These are phyloP conservation scores for Mechanitis messenoides DNA, from an alignment of 2,888 invertebrate species.

Conservation along the genomic window DNA sequence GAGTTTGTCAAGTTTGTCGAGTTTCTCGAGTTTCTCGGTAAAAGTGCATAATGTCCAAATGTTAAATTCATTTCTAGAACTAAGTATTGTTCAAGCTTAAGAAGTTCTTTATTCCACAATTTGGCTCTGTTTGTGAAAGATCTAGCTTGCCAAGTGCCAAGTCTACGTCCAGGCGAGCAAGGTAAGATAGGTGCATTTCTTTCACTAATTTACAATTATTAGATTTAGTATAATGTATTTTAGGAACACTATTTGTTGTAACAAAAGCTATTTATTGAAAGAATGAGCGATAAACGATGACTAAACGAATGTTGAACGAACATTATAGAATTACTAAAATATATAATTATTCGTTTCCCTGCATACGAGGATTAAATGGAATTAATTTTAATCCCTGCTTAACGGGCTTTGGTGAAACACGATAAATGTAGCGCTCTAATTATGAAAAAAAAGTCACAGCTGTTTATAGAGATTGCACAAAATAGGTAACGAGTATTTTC, in stretches of 20 bases:
- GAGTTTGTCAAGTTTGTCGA: conserved; percentile 23
- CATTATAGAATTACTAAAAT: not conserved
- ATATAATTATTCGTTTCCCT: not conserved
- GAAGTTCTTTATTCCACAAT: conserved; percentile 30
- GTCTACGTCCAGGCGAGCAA: conserved; percentile 8
- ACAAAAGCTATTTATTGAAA: no score
- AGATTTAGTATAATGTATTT: no score
- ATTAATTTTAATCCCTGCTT: not conserved
- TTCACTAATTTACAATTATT: no score
- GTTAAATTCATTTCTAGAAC: conserved; percentile 27
- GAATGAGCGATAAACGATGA: no score
- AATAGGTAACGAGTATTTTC: conserved; percentile 48
- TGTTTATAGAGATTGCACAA: conserved; percentile 25
- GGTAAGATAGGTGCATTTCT: not conserved
- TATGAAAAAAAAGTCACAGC: conserved; percentile 1
- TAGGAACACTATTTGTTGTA: not conserved
- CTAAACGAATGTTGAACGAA: not conserved
- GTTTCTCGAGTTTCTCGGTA: not conserved
- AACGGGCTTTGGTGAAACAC: not conserved
- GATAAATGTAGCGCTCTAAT: conserved; percentile 2
- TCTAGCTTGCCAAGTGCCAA: conserved; percentile 25
- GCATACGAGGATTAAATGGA: not conserved
- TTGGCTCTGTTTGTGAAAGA: conserved; percentile 28
- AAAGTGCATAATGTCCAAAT: conserved; percentile 28
- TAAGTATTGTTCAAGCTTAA: conserved; percentile 29